phyloP scores from a whole-genome alignment of 2,113 vertebrate species.

The Nothoprocta pentlandii region DNA sequence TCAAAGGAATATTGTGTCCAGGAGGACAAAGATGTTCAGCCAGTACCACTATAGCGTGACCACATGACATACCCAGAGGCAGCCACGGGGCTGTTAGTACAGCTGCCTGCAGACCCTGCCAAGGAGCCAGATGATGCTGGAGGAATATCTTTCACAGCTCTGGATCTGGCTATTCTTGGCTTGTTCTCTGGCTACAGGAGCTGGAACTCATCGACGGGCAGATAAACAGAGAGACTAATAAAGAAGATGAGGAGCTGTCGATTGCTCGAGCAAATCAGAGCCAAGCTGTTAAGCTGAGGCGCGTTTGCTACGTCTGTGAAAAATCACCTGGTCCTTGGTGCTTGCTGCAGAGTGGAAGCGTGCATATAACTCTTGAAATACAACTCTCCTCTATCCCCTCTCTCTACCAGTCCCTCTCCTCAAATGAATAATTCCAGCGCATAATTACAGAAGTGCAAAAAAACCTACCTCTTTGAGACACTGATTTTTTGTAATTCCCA shows the following conservation, averaged over 20 bases:
- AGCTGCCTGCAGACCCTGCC: slow-evolving; percentile 55
- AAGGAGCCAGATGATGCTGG: slow-evolving; percentile 63
- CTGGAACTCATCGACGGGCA: slow-evolving; percentile 60
- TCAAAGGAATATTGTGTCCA: slow-evolving; percentile 70
- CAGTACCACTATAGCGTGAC: neutral
- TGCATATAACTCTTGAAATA: neutral
- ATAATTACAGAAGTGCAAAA: slow-evolving; percentile 51
- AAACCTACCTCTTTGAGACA: slow-evolving; percentile 35
- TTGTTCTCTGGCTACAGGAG: slow-evolving; percentile 34
- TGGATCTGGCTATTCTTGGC: slow-evolving; percentile 54
- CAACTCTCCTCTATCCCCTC: neutral
- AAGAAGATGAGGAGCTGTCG: slow-evolving; percentile 30
- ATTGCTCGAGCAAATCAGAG: slow-evolving; percentile 17
- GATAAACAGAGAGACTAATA: slow-evolving; percentile 62
- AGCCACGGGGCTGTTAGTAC: slow-evolving; percentile 28
- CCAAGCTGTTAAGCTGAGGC: slow-evolving; percentile 19
- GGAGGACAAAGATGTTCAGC: slow-evolving; percentile 54
- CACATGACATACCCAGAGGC: slow-evolving; percentile 54
- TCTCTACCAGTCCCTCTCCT: neutral
- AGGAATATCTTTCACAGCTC: slow-evolving; percentile 65
- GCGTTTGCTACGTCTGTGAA: neutral
- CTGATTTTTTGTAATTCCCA: slow-evolving; percentile 41
- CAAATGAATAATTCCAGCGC: slow-evolving; percentile 24
- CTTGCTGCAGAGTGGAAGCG: slow-evolving; percentile 28
- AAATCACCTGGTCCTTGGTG: slow-evolving; percentile 47